Base-by-base conservation (phyloP, 2,113 vertebrate species). In the Austrofundulus limnaeus region DNA sequence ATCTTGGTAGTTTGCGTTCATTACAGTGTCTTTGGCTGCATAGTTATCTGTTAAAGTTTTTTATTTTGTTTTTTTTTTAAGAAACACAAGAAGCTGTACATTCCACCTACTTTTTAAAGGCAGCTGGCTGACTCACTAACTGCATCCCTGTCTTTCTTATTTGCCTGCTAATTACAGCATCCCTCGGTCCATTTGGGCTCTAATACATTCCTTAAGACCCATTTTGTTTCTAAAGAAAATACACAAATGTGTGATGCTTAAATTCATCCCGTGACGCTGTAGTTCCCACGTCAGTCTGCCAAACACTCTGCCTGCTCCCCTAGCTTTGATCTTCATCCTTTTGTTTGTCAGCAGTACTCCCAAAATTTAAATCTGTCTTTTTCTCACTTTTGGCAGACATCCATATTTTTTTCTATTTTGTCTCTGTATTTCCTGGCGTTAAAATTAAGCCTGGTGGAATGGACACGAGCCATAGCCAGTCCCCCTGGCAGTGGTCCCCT, bases 81-180 rank as follows among this genome's bases (percentile, higher is more conserved):
- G 51, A 48, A 56, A 38, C 23, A 53, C 64, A 16, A 70, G 43
- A 70, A 15, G 16, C 59, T 74, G 66, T 60, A 54, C 57, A 61
- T 75, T 66, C 51, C 45, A 10, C 37, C 19, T 38, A 11, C 19
- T 77, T 49, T 56, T 52, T 57, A 39, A 37, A 20, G 43, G 39
- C 38, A 66, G 54, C 49, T 74, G 31, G 46, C 70, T 83, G 61
- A 76, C 60, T 69, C 80, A 84, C 64, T 60, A 63, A 71, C 59
- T 63, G 62, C 75, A 70, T 62, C 69, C 52, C 38, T 60, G 21
- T 63, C 48, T 31, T 46, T 54, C 54, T 48, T 81, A 72, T 78
- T 77, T 78, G 52, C 59, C 59, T 70, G 67, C 52, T 77, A 78
- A 76, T 84, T 78, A 78, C 77, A 82, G 66, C 25, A 41, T 72